A percentile compares a stretch with the other conserved stretches of the same genome.
phyloP scores from a whole-genome alignment of 2,797 vertebrate genomes.

The Australoheros facetus region DNA sequence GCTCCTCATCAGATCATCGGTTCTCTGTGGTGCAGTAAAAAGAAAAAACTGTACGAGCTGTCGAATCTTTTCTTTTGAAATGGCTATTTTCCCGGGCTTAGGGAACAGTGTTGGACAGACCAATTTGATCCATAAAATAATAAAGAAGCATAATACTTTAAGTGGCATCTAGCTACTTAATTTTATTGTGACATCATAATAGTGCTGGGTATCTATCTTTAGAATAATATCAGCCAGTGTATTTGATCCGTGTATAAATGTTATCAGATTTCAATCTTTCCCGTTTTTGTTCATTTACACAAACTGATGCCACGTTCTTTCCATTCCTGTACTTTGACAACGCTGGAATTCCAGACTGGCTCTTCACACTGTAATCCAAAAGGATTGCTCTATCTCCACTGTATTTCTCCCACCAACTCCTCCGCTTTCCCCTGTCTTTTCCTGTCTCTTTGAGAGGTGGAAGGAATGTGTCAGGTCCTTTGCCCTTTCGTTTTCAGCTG shows the following conservation, averaged over 20 bases:
- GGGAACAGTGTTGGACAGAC: background rate
- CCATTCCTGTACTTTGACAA: conserved; percentile 68
- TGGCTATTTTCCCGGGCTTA: background rate
- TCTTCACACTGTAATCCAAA: conserved; percentile 60
- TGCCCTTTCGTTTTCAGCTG: conserved; percentile 17
- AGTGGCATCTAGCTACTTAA: background rate
- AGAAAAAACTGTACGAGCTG: background rate
- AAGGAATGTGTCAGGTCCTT: conserved; percentile 67
- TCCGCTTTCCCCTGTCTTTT: conserved; percentile 41
- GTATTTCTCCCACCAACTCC: conserved; percentile 61
- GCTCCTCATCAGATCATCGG: background rate
- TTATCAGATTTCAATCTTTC: conserved; percentile 18
- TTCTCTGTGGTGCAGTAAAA: background rate
- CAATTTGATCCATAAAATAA: background rate
- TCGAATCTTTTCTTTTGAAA: fast-evolving
- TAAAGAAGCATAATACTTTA: background rate
- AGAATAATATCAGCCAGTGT: background rate
- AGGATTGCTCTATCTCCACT: conserved; percentile 65
- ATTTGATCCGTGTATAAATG: conserved; percentile 4
- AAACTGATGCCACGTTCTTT: conserved; percentile 64
- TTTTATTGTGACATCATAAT: background rate
- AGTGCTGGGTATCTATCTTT: background rate
- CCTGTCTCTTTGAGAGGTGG: conserved; percentile 45
- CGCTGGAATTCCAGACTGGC: conserved; percentile 58
- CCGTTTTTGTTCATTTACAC: conserved; percentile 21